These are phyloP conservation scores for Lasiurus cinereus DNA, from an alignment of 2,113 vertebrate species.

Conservation along the genomic window DNA sequence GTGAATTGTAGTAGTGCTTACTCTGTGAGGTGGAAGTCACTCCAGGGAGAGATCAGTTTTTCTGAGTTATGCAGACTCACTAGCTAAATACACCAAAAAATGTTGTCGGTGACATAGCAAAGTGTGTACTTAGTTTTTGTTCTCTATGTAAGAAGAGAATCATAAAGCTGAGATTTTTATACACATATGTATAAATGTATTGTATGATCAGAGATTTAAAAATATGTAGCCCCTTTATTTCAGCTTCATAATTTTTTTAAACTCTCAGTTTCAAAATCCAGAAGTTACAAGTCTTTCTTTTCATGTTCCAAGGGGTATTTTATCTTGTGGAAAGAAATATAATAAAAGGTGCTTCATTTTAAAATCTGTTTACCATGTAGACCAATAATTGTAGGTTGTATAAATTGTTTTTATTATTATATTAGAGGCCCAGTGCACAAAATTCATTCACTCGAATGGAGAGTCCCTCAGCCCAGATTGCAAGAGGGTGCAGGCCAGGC, in stretches of 20 bases:
- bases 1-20: neutral
- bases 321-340: conserved; percentile 33
- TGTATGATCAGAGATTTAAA: neutral
- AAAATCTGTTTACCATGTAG: neutral
- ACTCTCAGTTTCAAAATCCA: neutral
- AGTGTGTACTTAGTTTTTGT: neutral
- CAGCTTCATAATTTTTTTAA: conserved; percentile 49
- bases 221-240: neutral
- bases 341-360: conserved; percentile 31
- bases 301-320: neutral
- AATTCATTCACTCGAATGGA: too few relatives aligned
- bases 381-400: neutral
- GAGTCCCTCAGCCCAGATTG: too few relatives aligned
- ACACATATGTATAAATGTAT: neutral
- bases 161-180: neutral
- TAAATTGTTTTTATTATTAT: conserved; percentile 1
- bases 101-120: neutral
- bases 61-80: neutral
- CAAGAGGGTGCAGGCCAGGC: too few relatives aligned
- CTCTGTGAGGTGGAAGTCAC: neutral
- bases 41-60: neutral
- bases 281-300: neutral
- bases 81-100: neutral
- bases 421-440: too few relatives aligned
- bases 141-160: neutral